phyloP scores from a whole-genome alignment of 2,888 invertebrate species.

The Melinopterus prodromus region DNA sequence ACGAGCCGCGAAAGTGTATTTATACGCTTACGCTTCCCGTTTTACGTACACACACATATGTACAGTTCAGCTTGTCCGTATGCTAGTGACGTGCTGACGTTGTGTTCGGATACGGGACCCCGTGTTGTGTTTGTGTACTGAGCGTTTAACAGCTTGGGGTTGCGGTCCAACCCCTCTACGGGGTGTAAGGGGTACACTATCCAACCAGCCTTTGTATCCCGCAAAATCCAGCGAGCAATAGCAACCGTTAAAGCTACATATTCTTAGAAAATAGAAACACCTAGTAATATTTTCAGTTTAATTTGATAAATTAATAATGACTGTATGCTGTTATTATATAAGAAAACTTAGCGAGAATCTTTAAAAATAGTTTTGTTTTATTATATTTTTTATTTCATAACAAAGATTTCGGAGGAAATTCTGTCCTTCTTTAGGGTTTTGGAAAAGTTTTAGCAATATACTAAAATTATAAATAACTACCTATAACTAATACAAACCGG shows the following conservation, averaged over 20 bases:
- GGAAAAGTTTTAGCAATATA: too few relatives aligned
- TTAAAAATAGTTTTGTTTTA: too few relatives aligned
- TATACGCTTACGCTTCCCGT: not conserved
- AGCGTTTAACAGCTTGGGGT: conserved; percentile 4
- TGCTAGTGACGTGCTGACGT: not conserved
- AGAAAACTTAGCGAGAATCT: too few relatives aligned
- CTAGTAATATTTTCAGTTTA: too few relatives aligned
- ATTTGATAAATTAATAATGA: too few relatives aligned
- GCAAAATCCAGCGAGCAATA: not conserved
- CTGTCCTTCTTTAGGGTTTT: too few relatives aligned
- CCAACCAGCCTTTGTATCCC: not conserved
- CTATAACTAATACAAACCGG: too few relatives aligned
- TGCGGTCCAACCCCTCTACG: not conserved
- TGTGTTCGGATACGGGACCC: not conserved
- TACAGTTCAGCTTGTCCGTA: not conserved
- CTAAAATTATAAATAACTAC: too few relatives aligned
- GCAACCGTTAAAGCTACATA: not conserved
- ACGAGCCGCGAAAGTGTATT: not conserved
- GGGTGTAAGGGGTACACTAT: not conserved
- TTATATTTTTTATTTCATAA: too few relatives aligned
- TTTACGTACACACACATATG: not conserved
- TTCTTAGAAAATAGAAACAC: too few relatives aligned
- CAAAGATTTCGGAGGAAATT: too few relatives aligned
- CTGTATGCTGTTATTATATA: too few relatives aligned
- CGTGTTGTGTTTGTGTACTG: not conserved